A percentile compares a stretch with the other conserved stretches of the same genome.
Evolutionary conservation across 2,797 vertebrate genomes (phyloP).

Genomic region (Novumbra hubbsi): DNA sequence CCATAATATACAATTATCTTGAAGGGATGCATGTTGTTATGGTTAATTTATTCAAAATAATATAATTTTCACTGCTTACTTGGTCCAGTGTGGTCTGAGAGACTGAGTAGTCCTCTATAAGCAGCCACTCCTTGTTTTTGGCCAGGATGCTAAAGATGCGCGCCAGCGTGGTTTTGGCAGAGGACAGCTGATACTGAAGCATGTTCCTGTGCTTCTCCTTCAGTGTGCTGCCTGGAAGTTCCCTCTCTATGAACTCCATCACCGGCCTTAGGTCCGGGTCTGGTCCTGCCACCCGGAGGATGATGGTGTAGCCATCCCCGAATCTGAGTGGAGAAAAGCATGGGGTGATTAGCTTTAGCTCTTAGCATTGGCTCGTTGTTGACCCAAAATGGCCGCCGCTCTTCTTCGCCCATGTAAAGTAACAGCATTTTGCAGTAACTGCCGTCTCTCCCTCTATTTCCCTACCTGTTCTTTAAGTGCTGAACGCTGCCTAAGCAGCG

Average conservation of each 20-base stretch:
- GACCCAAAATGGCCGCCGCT: not conserved
- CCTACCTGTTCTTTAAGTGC: slow-evolving; percentile 93
- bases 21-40: not conserved
- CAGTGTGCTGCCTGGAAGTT: slow-evolving; percentile 88
- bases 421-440: not conserved
- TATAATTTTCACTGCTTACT: slow-evolving; percentile 69
- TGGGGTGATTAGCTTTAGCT: not conserved
- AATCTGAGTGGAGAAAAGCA: slow-evolving; percentile 75
- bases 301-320: slow-evolving; percentile 95
- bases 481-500: slow-evolving; percentile 94
- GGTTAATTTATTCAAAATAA: not conserved
- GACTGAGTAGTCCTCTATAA: slow-evolving; percentile 98
- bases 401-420: not conserved
- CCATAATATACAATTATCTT: not conserved
- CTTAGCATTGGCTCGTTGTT: not conserved
- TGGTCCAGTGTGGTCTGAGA: slow-evolving; percentile 98
- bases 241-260: slow-evolving; percentile 87
- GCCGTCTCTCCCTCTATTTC: not conserved
- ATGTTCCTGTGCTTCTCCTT: slow-evolving; percentile 97
- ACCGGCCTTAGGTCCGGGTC: slow-evolving; percentile 87
- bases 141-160: slow-evolving; percentile 94
- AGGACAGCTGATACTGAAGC: slow-evolving; percentile 94
- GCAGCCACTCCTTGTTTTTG: slow-evolving; percentile 88
- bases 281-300: slow-evolving; percentile 88
- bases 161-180: slow-evolving; percentile 89